phyloP scores from a whole-genome alignment of 2,888 invertebrate species.

The Elaeidobius kamerunicus region DNA sequence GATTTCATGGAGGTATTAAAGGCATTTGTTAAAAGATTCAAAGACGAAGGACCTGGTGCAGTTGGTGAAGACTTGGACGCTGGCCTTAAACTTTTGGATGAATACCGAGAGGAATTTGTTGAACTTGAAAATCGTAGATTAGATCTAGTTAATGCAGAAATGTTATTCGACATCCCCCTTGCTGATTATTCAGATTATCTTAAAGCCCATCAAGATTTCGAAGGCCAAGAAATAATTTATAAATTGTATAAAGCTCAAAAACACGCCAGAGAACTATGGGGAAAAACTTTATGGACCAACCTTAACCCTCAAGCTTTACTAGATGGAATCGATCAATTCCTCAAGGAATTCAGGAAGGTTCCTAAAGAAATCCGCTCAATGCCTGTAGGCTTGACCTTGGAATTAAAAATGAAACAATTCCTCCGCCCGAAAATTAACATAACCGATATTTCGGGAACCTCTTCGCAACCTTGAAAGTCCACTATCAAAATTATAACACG shows the following conservation, averaged over 20 bases:
- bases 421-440: too few species aligned
- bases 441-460: too few species aligned
- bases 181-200: conserved; percentile 78
- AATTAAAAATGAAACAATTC: conserved; percentile 85
- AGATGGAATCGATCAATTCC: conserved; percentile 82
- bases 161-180: conserved; percentile 82
- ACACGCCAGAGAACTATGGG: conserved; percentile 60
- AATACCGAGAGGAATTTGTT: conserved; percentile 63
- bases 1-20: conserved; percentile 61
- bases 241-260: conserved; percentile 77
- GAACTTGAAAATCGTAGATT: conserved; percentile 64
- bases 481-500: too few species aligned
- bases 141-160: conserved; percentile 69
- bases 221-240: conserved; percentile 68
- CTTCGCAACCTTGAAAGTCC: too few species aligned
- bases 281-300: conserved; percentile 80
- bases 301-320: conserved; percentile 78
- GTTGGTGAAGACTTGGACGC: conserved; percentile 74
- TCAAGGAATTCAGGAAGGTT: conserved; percentile 74
- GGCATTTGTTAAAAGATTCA: conserved; percentile 71
- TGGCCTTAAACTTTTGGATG: conserved; percentile 69
- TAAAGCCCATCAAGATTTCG: conserved; percentile 60
- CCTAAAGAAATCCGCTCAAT: conserved; percentile 60
- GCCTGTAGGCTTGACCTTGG: conserved; percentile 65
- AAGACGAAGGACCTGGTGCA: conserved; percentile 73